These are phyloP conservation scores for Wasmannia auropunctata DNA, from an alignment of 1,140 invertebrate genomes.

Conservation along the genomic window DNA sequence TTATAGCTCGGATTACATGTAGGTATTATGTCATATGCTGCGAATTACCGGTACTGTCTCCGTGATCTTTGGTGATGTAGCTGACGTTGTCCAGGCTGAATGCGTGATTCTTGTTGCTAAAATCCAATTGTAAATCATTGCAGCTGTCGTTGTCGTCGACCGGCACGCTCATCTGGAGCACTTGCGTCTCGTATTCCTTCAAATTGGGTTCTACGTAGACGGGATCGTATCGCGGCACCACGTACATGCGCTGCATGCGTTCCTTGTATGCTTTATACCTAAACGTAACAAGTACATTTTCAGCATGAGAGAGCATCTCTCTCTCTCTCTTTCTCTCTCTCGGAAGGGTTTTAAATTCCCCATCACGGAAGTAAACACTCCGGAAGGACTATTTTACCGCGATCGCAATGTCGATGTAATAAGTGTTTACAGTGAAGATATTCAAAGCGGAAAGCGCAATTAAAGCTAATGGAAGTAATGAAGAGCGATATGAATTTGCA, in stretches of 20 bases:
- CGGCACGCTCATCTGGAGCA: conserved; percentile 95
- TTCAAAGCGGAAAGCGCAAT: conserved; percentile 70
- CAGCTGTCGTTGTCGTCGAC: conserved; percentile 91
- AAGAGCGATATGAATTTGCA: conserved; percentile 63
- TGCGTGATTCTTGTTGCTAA: conserved; percentile 94
- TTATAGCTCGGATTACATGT: not conserved
- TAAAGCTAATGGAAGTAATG: conserved; percentile 71
- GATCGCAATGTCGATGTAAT: not conserved
- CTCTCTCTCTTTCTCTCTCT: too few relatives aligned
- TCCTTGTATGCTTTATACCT: conserved; percentile 93
- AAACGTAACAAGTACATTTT: conserved; percentile 8
- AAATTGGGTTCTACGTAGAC: conserved; percentile 92
- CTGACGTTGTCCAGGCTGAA: conserved; percentile 94
- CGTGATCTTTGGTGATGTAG: conserved; percentile 93
- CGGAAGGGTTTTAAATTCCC: not conserved
- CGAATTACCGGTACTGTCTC: conserved; percentile 83
- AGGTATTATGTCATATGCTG: not conserved
- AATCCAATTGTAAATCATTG: conserved; percentile 93
- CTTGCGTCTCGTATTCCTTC: conserved; percentile 95
- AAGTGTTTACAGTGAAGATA: conserved; percentile 35
- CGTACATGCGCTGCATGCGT: conserved; percentile 90
- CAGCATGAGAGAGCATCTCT: not conserved
- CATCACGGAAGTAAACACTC: not conserved
- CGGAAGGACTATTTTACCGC: not conserved
- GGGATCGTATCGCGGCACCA: conserved; percentile 92